A percentile compares a stretch with the other conserved stretches of the same genome.
phyloP scores from a whole-genome alignment of 2,797 vertebrate species.

The Cygnus olor region DNA sequence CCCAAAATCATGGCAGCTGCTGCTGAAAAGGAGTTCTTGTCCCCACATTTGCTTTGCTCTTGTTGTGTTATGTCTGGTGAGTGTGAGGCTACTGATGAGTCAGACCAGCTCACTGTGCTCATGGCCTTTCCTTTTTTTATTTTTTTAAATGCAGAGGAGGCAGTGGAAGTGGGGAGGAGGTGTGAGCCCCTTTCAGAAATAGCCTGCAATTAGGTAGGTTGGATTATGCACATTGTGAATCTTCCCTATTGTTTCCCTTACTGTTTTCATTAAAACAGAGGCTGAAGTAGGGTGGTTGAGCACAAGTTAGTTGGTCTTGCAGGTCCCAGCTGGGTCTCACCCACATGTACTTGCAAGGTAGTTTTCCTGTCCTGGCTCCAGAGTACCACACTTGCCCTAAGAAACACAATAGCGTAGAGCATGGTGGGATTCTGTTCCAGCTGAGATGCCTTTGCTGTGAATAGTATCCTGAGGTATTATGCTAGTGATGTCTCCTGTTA shows the following conservation, averaged over 20 bases:
- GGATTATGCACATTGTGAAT: not conserved
- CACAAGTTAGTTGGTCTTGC: not conserved
- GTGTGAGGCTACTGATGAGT: not conserved
- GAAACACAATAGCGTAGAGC: not conserved
- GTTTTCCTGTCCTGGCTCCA: not conserved
- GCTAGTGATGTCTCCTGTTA: not conserved
- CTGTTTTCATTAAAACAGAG: not conserved
- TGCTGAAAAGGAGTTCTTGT: not conserved
- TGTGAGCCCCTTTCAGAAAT: not conserved
- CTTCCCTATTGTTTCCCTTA: not conserved
- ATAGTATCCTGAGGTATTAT: not conserved
- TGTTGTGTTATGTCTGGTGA: not conserved
- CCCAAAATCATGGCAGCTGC: not conserved
- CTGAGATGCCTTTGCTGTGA: slow-evolving; percentile 3
- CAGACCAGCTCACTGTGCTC: not conserved
- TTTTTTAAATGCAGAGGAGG: not conserved
- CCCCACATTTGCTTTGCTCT: not conserved
- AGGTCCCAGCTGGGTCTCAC: not conserved
- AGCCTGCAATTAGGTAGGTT: not conserved
- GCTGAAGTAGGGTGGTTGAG: not conserved
- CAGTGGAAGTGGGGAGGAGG: not conserved
- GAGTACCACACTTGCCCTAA: not conserved
- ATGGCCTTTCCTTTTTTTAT: not conserved
- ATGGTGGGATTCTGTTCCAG: not conserved
- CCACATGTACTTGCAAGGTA: not conserved